A percentile compares a stretch with the other conserved stretches of the same genome.
These are phyloP conservation scores for Micrasema longulum DNA, from an alignment of 1,140 invertebrate genomes.

Conservation along the genomic window DNA sequence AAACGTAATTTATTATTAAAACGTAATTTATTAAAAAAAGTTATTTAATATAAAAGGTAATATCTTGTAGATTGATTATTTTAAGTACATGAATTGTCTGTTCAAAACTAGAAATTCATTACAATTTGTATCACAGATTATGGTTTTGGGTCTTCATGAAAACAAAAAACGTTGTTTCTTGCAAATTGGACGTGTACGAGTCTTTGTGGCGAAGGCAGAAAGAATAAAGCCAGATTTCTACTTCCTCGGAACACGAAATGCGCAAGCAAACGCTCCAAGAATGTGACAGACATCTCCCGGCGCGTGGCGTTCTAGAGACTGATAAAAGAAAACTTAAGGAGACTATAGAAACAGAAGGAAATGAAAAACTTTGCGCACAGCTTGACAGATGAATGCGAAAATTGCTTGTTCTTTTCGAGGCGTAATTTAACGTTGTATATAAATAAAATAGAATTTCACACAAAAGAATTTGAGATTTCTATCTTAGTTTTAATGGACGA, in stretches of 20 bases:
- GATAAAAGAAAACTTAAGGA: slow-evolving; percentile 12
- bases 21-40: too few species aligned
- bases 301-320: slow-evolving; percentile 8
- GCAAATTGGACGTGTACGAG: slow-evolving; percentile 8
- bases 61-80: too few species aligned
- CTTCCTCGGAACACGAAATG: neutral
- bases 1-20: too few species aligned
- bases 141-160: neutral
- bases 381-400: slow-evolving; percentile 32
- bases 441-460: slow-evolving; percentile 3
- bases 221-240: slow-evolving; percentile 16
- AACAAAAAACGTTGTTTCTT: slow-evolving; percentile 8
- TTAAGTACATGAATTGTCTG: too few species aligned
- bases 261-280: neutral
- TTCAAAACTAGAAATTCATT: too few species aligned
- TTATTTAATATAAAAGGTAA: too few species aligned
- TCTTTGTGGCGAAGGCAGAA: neutral
- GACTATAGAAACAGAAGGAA: neutral
- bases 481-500: slow-evolving; percentile 11
- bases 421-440: slow-evolving; percentile 26
- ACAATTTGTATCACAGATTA: slow-evolving; percentile 6
- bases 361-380: slow-evolving; percentile 24
- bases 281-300: slow-evolving; percentile 14
- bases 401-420: slow-evolving; percentile 21
- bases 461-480: slow-evolving; percentile 16